Base-by-base conservation (phyloP, 2,113 vertebrate genomes). In the Ondatra zibethicus region DNA sequence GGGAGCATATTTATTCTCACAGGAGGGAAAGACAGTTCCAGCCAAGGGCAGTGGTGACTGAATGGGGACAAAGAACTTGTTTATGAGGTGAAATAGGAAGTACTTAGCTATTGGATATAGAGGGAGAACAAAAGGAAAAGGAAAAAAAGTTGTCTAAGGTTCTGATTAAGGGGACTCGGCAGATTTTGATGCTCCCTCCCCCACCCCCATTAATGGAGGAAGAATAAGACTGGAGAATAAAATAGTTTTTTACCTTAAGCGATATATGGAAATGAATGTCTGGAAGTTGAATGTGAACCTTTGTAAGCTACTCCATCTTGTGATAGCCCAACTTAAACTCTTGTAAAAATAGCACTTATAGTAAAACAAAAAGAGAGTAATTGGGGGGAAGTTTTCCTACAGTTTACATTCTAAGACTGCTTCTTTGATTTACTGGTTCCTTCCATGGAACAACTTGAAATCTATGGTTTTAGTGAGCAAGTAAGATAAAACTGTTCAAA, bases 401-500 rank as follows among this genome's bases (percentile, higher is more conserved):
- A 52, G 75, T 6, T 33, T 91, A 55, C 66, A 55, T 7, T 3
- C 58, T 76, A 63, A 76, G 21, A 92, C 23, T 86, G 68, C 66
- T 55, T 29, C 80, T 80, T 93, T 88, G 63, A 42, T 29, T 65
- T 84, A 55, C 29, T 88, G 31, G 72, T 42, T 85, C 39, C 29
- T 73, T 95, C 86, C 8, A 16, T 42, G 33, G 61, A 72, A 31
- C 42, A 65, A 82, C 36, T 75, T 85, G 39, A 61, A 82, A 75
- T 88, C 76, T 91, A 27, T 42, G 58, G 45, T 89, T 93, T 92
- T 90, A 33, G 55, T 14, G 68, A 96, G 94, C 7, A 47, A 86
- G 25, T 73, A 31, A 91, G 95, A 77, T 92, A 58, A 95, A 97
- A 65, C 42, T 82, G 45, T 52, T 85, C 88, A 78, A 47, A 31